A percentile compares a stretch with the other conserved stretches of the same genome.
phyloP scores from a whole-genome alignment of 1,140 invertebrate genomes.

The Magallana gigas region DNA sequence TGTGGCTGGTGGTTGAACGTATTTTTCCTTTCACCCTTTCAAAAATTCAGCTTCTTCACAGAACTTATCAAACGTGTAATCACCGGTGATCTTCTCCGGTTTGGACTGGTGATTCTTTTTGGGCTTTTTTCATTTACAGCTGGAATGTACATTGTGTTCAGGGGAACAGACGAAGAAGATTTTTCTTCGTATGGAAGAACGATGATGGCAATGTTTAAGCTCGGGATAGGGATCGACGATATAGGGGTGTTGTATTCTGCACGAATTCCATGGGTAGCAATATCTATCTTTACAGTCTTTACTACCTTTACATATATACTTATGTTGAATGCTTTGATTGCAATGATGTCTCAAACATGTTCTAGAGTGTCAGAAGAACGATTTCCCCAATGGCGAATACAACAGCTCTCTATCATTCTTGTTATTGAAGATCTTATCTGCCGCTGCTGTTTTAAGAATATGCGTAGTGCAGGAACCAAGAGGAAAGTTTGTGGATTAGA shows the following conservation, averaged over 20 bases:
- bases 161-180: slow-evolving; percentile 30
- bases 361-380: slow-evolving; percentile 58
- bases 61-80: slow-evolving; percentile 63
- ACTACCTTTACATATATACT: slow-evolving; percentile 67
- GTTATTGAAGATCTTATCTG: slow-evolving; percentile 67
- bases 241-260: slow-evolving; percentile 61
- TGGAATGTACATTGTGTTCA: slow-evolving; percentile 63
- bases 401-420: slow-evolving; percentile 64
- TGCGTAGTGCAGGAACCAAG: not conserved
- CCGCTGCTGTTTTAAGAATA: not conserved
- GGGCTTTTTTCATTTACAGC: slow-evolving; percentile 65
- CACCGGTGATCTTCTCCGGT: slow-evolving; percentile 61
- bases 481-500: slow-evolving; percentile 38
- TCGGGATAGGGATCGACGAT: slow-evolving; percentile 68
- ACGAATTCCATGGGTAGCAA: slow-evolving; percentile 57
- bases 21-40: slow-evolving; percentile 60
- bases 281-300: slow-evolving; percentile 65
- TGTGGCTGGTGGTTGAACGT: slow-evolving; percentile 63
- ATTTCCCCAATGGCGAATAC: slow-evolving; percentile 66
- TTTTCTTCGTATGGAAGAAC: slow-evolving; percentile 56
- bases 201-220: slow-evolving; percentile 67
- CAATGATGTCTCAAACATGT: slow-evolving; percentile 73
- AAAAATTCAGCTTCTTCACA: slow-evolving; percentile 64
- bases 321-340: slow-evolving; percentile 70
- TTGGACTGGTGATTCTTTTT: slow-evolving; percentile 59